phyloP scores from a whole-genome alignment of 2,888 invertebrate species.

The Marasmarcha lunaedactyla region DNA sequence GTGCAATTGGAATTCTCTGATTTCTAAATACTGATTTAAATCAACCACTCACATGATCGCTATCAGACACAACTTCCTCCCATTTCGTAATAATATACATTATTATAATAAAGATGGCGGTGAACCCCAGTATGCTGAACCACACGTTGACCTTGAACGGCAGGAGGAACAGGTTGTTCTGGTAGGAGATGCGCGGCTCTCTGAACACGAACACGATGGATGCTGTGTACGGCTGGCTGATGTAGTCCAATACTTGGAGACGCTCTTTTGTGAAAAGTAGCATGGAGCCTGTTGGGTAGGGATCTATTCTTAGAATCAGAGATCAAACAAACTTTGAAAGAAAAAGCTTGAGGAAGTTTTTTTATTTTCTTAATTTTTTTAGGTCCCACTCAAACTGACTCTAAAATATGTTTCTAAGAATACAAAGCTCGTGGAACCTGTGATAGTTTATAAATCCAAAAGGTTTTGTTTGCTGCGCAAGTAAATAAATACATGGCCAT shows the following conservation, averaged over 20 bases:
- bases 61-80: no score
- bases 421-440: no score
- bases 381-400: no score
- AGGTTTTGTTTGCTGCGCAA: no score
- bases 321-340: conserved; percentile 5
- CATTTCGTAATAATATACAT: conserved; percentile 36
- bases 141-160: conserved; percentile 74
- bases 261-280: conserved; percentile 29
- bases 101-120: conserved; percentile 30
- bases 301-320: background rate
- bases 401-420: no score
- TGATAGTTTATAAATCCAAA: no score
- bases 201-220: conserved; percentile 70
- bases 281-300: conserved; percentile 38
- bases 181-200: conserved; percentile 73
- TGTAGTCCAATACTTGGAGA: conserved; percentile 41
- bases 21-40: no score
- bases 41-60: no score
- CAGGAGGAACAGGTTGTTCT: conserved; percentile 73
- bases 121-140: conserved; percentile 56
- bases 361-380: background rate
- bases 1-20: no score
- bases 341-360: background rate
- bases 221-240: conserved; percentile 44
- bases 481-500: no score